phyloP scores from a whole-genome alignment of 2,888 invertebrate genomes.

The Pammene aurita region DNA sequence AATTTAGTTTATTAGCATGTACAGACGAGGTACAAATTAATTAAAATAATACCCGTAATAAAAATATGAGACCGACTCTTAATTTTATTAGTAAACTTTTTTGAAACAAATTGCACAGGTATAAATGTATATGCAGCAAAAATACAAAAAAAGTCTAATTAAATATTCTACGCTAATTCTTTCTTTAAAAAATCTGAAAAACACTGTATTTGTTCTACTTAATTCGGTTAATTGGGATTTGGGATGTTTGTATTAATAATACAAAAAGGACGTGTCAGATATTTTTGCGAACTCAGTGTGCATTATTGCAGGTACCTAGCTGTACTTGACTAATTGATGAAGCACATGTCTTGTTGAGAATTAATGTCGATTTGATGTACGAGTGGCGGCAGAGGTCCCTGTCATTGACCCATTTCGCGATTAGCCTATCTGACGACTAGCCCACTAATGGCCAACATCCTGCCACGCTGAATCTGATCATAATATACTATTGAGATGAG shows the following conservation, averaged over 20 bases:
- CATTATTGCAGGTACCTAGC: background rate
- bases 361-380: constrained; percentile 31
- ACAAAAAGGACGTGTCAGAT: too few species aligned
- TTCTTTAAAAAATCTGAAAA: too few species aligned
- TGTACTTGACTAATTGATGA: constrained; percentile 10
- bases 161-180: too few species aligned
- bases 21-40: background rate
- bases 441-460: constrained; percentile 40
- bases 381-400: constrained; percentile 25
- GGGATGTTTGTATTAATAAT: too few species aligned
- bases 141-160: too few species aligned
- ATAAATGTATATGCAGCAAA: too few species aligned
- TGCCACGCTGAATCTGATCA: constrained; percentile 28
- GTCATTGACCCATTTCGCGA: constrained; percentile 41
- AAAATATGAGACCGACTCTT: background rate
- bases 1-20: constrained; percentile 23
- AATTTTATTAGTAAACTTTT: too few species aligned
- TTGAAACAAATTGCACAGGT: too few species aligned
- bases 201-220: too few species aligned
- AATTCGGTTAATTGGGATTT: too few species aligned
- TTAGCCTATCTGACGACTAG: constrained; percentile 39
- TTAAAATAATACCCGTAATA: background rate
- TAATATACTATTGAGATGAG: constrained; percentile 24
- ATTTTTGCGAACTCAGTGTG: too few species aligned
- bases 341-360: constrained; percentile 21